phyloP scores from a whole-genome alignment of 2,888 invertebrate species.

The Allacma fusca region DNA sequence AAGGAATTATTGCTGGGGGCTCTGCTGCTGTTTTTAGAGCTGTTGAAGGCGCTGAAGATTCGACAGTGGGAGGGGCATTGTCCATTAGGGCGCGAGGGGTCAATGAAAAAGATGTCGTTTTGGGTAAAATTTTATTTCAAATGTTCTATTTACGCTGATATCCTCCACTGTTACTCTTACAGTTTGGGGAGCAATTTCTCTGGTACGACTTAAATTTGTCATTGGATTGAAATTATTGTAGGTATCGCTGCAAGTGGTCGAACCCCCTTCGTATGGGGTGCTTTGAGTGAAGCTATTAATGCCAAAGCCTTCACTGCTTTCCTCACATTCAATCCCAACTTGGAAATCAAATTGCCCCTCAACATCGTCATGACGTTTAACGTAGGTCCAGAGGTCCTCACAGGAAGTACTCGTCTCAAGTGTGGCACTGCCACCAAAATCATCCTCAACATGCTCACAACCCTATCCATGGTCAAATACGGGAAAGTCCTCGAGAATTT shows the following conservation, averaged over 20 bases:
- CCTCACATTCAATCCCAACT: constrained; percentile 55
- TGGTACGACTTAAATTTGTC: no score
- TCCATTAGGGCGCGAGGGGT: constrained; percentile 48
- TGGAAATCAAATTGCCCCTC: constrained; percentile 50
- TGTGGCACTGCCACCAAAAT: constrained; percentile 59
- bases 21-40: constrained; percentile 50
- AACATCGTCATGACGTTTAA: constrained; percentile 51
- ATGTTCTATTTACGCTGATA: no score
- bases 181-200: no score
- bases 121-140: constrained; percentile 52
- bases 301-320: constrained; percentile 54
- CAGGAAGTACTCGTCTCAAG: constrained; percentile 59
- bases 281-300: constrained; percentile 52
- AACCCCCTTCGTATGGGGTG: constrained; percentile 61
- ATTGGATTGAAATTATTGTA: no score
- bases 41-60: constrained; percentile 59
- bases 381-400: constrained; percentile 58
- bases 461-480: constrained; percentile 58
- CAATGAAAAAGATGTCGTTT: constrained; percentile 54
- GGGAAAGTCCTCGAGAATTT: constrained; percentile 60
- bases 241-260: constrained; percentile 59
- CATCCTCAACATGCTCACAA: constrained; percentile 58
- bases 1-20: constrained; percentile 59
- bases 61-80: constrained; percentile 52
- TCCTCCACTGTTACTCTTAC: no score